Base-by-base conservation (phyloP, 1,140 invertebrate genomes). In the Listronotus bonariensis region DNA sequence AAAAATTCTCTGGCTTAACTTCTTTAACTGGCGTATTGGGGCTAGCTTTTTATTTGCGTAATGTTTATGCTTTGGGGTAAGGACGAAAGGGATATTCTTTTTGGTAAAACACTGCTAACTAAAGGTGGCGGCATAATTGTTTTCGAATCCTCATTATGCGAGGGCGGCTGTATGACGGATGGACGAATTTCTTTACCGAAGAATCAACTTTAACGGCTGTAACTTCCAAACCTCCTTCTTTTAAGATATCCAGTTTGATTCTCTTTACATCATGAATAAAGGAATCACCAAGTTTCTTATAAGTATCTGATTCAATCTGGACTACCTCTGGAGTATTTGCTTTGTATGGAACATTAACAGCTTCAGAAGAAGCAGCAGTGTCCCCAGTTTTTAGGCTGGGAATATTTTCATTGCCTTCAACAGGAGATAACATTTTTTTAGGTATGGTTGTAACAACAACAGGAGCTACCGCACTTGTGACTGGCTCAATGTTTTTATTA, bases 211-310 rank as follows among this genome's bases (percentile, higher is more conserved):
- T 63, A 0, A 89, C 82, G 0, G 88, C 83, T 0, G 88, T 90
- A 0, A 90, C 88, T 72, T 91, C 88, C 6, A 90, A 78, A 0
- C 89, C 89, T 5, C 88, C 84, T 57, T 90, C 86, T 52, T 88
- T 86, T 17, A 91, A 78, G 20, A 90, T 89, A 54, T 91, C 89
- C 7, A 90, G 77, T 71, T 90, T 89, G 51, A 87, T 83, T 71
- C 87, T 88, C 70, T 89, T 89, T 7, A 87, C 81, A 45, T 74
- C 72, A 9, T 69, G 67, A 6, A 74, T 34, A 18, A 68, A 67
- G 17, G 55, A 14, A 11, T 54, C 64, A 26, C 68, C 55, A 26
- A 63, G 45, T 26, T 45, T 56, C 51, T 60, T 57, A 11, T 36
- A 60, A 6, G 20, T 20, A 26, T 45, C 81, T 7, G 70, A 75